Evolutionary conservation across 2,888 invertebrate species (phyloP).

Genomic region (Trachelus troglodyta): DNA sequence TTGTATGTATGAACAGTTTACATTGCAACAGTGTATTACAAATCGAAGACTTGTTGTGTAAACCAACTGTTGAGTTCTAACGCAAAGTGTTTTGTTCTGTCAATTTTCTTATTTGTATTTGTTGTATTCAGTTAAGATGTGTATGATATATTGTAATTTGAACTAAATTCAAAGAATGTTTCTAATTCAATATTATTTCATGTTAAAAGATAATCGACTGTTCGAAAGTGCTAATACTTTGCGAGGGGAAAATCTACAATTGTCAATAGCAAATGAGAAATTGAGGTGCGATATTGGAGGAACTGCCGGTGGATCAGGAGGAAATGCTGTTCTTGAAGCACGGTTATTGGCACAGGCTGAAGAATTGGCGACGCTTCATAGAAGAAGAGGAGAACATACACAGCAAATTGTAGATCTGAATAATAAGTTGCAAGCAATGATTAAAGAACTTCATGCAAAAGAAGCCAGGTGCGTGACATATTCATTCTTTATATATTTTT

Average conservation of each 20-base stretch:
- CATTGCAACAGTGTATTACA: slow-evolving; percentile 25
- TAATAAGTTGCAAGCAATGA: slow-evolving; percentile 85
- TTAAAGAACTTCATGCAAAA: slow-evolving; percentile 79
- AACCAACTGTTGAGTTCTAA: background rate
- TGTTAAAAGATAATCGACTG: slow-evolving; percentile 80
- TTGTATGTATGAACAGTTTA: slow-evolving; percentile 24
- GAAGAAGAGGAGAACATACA: slow-evolving; percentile 90
- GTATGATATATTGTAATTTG: no score
- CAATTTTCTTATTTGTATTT: no score
- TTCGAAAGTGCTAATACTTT: slow-evolving; percentile 86
- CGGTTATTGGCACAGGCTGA: slow-evolving; percentile 89
- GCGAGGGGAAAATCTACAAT: slow-evolving; percentile 84
- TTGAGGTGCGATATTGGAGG: slow-evolving; percentile 73
- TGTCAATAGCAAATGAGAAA: slow-evolving; percentile 88
- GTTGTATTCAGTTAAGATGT: no score
- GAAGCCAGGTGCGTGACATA: slow-evolving; percentile 72
- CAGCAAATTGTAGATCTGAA: slow-evolving; percentile 94
- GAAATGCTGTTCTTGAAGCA: slow-evolving; percentile 83
- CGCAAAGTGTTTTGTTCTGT: no score
- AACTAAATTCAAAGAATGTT: no score
- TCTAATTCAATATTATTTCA: no score
- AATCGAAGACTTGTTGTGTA: slow-evolving; percentile 6
- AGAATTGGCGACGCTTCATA: slow-evolving; percentile 90
- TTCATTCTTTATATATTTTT: slow-evolving; percentile 9
- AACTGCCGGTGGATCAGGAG: slow-evolving; percentile 68